These are phyloP conservation scores for Haliclystus octoradiatus DNA, from an alignment of 30 jellyfish, hydroid and myxozoan genomes.

Conservation along the genomic window DNA sequence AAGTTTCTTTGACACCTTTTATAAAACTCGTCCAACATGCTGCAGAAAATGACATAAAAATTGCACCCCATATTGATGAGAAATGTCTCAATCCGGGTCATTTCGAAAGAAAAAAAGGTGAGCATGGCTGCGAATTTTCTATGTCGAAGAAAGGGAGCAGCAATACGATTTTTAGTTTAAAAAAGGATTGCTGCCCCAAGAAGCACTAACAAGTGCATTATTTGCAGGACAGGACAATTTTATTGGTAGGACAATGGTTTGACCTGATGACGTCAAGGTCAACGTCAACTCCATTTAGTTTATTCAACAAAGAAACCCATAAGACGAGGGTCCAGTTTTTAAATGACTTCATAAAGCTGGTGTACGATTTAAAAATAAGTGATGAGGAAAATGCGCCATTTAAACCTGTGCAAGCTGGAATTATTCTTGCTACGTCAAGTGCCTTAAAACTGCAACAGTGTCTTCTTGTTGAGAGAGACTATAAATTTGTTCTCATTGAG, in stretches of 20 bases:
- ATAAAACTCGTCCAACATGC: background rate
- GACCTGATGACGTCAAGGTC: background rate
- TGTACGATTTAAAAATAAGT: background rate
- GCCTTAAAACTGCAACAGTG: background rate
- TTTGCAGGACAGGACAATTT: constrained; percentile 1
- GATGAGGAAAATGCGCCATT: background rate
- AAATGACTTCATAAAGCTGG: background rate
- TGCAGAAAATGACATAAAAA: background rate
- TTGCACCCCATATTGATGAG: background rate
- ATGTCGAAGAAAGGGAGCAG: background rate
- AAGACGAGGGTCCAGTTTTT: background rate
- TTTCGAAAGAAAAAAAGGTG: background rate
- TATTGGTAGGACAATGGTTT: background rate
- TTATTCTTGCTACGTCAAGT: background rate
- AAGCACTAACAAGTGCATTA: background rate
- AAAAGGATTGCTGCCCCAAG: background rate
- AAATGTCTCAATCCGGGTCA: background rate
- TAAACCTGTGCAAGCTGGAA: background rate
- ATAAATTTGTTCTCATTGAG: background rate
- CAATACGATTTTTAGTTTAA: background rate
- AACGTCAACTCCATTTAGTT: background rate
- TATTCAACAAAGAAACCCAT: background rate
- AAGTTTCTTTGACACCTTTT: background rate
- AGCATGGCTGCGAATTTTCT: background rate
- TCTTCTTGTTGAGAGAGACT: background rate